Conservation (phyloP, 2,113 vertebrate genomes). For the Mola mola region DNA sequence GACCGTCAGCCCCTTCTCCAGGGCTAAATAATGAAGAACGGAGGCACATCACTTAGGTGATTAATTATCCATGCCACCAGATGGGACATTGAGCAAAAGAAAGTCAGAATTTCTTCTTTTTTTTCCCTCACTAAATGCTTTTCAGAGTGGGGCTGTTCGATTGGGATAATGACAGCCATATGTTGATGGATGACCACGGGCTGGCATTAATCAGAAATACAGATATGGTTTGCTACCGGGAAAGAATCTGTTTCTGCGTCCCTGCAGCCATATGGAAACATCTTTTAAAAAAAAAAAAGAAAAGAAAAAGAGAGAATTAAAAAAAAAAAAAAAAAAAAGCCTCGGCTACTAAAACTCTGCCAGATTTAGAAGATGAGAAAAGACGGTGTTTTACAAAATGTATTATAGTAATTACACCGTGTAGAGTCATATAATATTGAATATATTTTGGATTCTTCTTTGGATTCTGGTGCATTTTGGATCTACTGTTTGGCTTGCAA, state of each 20-base stretch:
- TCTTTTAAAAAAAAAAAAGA: not conserved
- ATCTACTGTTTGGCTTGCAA: constrained; percentile 2
- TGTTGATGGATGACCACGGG: constrained; percentile 78
- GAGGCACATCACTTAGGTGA: constrained; percentile 75
- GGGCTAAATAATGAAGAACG: constrained; percentile 78
- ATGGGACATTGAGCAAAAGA: constrained; percentile 70
- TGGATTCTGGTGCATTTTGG: not conserved
- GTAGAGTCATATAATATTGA: not conserved
- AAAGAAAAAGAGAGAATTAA: too few species aligned
- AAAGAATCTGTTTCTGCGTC: constrained; percentile 18
- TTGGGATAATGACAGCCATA: constrained; percentile 78
- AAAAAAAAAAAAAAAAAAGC: too few species aligned
- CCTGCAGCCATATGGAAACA: not conserved
- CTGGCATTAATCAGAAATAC: constrained; percentile 76
- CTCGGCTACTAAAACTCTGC: too few species aligned
- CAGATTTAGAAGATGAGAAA: not conserved
- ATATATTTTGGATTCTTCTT: not conserved
- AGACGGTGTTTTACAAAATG: constrained; percentile 5
- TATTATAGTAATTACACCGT: constrained; percentile 10
- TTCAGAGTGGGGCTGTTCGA: constrained; percentile 74
- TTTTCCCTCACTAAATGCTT: constrained; percentile 63
- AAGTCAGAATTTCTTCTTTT: constrained; percentile 59
- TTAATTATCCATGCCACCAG: constrained; percentile 83
- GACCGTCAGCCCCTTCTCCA: constrained; percentile 46
- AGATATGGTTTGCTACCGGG: constrained; percentile 61